phyloP scores from a whole-genome alignment of 92 coral and sea anemone genomes.

The Epizoanthus ramosus region DNA sequence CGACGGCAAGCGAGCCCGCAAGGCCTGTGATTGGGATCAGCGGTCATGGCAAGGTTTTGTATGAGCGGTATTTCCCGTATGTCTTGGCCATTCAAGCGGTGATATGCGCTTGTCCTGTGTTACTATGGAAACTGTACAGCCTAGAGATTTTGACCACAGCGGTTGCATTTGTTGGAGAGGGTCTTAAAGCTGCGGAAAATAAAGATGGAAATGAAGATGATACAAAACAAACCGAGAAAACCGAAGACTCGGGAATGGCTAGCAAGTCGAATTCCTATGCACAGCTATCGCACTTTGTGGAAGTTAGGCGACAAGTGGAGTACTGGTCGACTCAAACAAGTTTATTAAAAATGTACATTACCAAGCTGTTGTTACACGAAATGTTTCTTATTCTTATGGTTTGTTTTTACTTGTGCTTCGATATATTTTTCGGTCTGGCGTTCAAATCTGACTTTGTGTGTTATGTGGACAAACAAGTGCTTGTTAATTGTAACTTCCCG shows the following conservation, averaged over 20 bases:
- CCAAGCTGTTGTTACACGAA: slow-evolving; percentile 65
- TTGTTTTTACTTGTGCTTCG: slow-evolving; percentile 57
- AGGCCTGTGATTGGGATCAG: slow-evolving; percentile 64
- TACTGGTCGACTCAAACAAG: slow-evolving; percentile 62
- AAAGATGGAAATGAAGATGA: not conserved
- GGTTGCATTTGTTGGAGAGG: slow-evolving; percentile 56
- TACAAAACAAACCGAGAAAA: not conserved
- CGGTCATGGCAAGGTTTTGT: slow-evolving; percentile 59
- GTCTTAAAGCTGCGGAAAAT: slow-evolving; percentile 36
- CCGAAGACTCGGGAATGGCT: slow-evolving; percentile 25
- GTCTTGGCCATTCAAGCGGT: slow-evolving; percentile 71
- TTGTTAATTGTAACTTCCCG: slow-evolving; percentile 68
- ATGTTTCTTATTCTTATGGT: slow-evolving; percentile 56
- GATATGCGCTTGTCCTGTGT: slow-evolving; percentile 59
- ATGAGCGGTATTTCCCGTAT: slow-evolving; percentile 73
- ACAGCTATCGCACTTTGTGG: slow-evolving; percentile 35
- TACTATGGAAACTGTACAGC: slow-evolving; percentile 68
- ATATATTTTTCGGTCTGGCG: slow-evolving; percentile 52
- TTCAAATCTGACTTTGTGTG: slow-evolving; percentile 71
- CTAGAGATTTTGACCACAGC: slow-evolving; percentile 60
- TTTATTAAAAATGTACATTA: slow-evolving; percentile 62
- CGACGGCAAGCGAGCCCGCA: slow-evolving; percentile 23
- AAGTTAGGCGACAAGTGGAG: slow-evolving; percentile 58
- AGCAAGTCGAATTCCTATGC: slow-evolving; percentile 15
- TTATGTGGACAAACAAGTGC: slow-evolving; percentile 67